Evolutionary conservation across 2,888 invertebrate species (phyloP).

Genomic region (Parnassius orleans): DNA sequence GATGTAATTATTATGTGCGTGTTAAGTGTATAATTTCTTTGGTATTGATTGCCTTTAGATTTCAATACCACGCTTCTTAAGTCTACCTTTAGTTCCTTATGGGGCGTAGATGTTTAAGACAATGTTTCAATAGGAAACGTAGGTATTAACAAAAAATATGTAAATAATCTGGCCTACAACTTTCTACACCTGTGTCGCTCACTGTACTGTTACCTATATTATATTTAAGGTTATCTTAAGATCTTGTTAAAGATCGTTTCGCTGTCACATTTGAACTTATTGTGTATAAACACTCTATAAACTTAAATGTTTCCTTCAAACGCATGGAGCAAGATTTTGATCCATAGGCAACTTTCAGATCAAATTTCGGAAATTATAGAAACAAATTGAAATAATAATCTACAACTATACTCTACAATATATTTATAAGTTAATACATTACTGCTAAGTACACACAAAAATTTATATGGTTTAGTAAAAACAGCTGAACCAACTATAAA

Average conservation of each 20-base stretch:
- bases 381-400: too few species aligned
- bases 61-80: too few species aligned
- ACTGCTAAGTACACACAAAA: too few species aligned
- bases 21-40: too few species aligned
- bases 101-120: constrained; percentile 7
- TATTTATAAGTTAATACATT: too few species aligned
- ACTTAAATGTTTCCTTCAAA: constrained; percentile 18
- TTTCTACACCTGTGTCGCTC: constrained; percentile 75
- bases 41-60: too few species aligned
- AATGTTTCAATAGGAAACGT: constrained; percentile 42
- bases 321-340: constrained; percentile 15
- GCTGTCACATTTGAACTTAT: constrained; percentile 30
- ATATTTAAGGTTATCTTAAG: constrained; percentile 31
- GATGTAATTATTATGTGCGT: too few species aligned
- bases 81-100: too few species aligned
- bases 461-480: too few species aligned
- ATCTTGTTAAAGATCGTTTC: constrained; percentile 9
- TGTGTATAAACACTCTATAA: constrained; percentile 16
- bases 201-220: constrained; percentile 62
- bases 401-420: too few species aligned
- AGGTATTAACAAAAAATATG: constrained; percentile 48
- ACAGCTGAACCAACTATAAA: too few species aligned
- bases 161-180: constrained; percentile 64
- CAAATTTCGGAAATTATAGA: too few species aligned
- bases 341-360: not conserved